Evolutionary conservation across 2,797 vertebrate species (phyloP), one percentile per base, ranked within the genome.

Genomic region (Rachycentron canadum): DNA sequence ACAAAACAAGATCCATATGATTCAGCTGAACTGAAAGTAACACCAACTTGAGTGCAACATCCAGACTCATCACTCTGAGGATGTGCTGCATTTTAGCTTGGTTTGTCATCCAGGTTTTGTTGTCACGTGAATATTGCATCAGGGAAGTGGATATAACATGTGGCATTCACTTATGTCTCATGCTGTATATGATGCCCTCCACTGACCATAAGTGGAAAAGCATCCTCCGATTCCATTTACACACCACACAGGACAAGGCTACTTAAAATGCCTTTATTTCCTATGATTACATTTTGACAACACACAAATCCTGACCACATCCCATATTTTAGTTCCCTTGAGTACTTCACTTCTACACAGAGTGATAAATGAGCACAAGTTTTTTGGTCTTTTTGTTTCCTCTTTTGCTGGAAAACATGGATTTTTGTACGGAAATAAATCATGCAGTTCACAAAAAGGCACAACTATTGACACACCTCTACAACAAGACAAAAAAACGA

Each of bases 201-300:
- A 55, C 38, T 89, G 92, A 21, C 63, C 62, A 5, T 1, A 65
- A 60, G 34, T 47, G 71, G 75, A 71, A 91, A 62, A 41, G 61
- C 86, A 79, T 9, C 61, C 5, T 74, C 25, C 36, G 1, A 10
- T 26, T 26, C 34, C 55, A 65, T 65, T 41, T 67, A 90, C 50
- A 92, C 76, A 90, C 60, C 72, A 92, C 87, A 85, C 76, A 65
- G 84, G 34, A 81, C 90, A 76, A 47, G 77, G 66, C 79, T 93
- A 95, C 88, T 90, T 91, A 93, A 95, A 95, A 95, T 89, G 83
- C 67, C 77, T 95, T 96, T 96, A 95, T 95, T 95, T 93, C 73
- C 85, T 92, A 87, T 90, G 87, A 84, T 94, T 86, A 89, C 86
- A 89, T 84, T 83, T 91, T 84, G 76, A 92, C 90, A 94, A 94